phyloP scores from a whole-genome alignment of 2,888 invertebrate species.

The Eurytoma californica region DNA sequence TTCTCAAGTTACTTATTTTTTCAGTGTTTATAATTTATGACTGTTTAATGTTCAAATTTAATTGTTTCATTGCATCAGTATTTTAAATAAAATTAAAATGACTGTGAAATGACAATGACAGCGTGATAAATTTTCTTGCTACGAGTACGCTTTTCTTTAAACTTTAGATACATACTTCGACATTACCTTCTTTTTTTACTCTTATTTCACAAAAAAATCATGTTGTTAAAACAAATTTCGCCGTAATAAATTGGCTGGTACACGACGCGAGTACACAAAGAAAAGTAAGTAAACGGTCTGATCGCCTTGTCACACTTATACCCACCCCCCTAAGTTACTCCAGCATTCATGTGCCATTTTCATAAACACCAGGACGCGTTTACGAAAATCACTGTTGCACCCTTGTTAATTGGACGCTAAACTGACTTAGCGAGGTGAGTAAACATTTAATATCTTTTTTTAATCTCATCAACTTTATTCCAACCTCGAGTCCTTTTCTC shows the following conservation, averaged over 20 bases:
- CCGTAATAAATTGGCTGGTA: neutral
- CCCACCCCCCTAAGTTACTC: conserved; percentile 69
- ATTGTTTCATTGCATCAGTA: neutral
- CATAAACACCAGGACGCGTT: conserved; percentile 47
- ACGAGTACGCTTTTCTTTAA: too few relatives aligned
- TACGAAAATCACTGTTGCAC: conserved; percentile 48
- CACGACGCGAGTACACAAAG: conserved; percentile 4
- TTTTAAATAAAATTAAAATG: conserved; percentile 17
- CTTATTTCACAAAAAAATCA: too few relatives aligned
- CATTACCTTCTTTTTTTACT: too few relatives aligned
- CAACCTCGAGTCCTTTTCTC: conserved; percentile 21
- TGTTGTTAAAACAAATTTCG: too few relatives aligned
- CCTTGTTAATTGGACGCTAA: conserved; percentile 51
- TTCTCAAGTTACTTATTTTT: neutral
- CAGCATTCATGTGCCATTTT: conserved; percentile 54
- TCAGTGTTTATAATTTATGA: neutral
- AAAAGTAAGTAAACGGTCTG: conserved; percentile 15
- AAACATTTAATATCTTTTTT: conserved; percentile 30
- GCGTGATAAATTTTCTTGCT: neutral
- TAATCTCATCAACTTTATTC: conserved; percentile 36
- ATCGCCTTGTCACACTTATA: conserved; percentile 75
- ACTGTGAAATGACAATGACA: conserved; percentile 6
- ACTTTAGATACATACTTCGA: too few relatives aligned
- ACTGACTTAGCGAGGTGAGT: conserved; percentile 55
- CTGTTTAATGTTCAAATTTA: neutral